These are phyloP conservation scores for Phaethornis superciliosus DNA, from an alignment of 2,113 vertebrate genomes.

Conservation along the genomic window DNA sequence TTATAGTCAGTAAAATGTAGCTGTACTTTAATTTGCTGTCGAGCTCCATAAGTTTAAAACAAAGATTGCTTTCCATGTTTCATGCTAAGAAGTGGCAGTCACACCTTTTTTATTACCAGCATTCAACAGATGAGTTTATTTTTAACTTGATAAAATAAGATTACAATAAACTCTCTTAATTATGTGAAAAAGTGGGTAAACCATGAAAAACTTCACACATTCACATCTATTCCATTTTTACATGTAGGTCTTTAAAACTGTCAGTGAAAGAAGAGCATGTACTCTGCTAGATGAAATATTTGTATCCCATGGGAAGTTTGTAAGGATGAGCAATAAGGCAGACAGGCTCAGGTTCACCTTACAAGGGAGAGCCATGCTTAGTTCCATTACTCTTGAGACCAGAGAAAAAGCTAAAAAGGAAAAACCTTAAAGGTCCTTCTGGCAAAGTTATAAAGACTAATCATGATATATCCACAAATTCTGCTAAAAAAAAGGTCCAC, in stretches of 20 bases:
- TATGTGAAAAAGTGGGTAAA: slow-evolving; percentile 12
- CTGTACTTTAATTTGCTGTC: slow-evolving; percentile 41
- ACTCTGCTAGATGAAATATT: neutral
- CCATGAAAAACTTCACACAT: slow-evolving; percentile 5
- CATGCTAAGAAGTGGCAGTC: slow-evolving; percentile 20
- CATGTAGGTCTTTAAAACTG: neutral
- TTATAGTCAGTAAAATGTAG: slow-evolving; percentile 36
- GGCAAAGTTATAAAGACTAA: neutral
- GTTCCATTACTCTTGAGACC: neutral
- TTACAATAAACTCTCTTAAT: slow-evolving; percentile 29
- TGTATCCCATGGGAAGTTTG: neutral
- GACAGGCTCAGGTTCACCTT: neutral
- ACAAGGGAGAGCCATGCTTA: neutral
- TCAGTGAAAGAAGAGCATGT: neutral
- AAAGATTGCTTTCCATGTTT: slow-evolving; percentile 49
- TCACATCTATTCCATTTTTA: neutral
- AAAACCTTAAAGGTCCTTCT: neutral
- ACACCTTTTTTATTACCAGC: slow-evolving; percentile 34
- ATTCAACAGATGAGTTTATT: slow-evolving; percentile 42
- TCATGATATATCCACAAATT: neutral
- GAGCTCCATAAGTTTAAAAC: slow-evolving; percentile 34
- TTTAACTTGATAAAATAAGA: slow-evolving; percentile 42
- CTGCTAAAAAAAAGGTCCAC: neutral
- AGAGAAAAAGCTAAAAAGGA: neutral
- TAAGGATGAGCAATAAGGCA: neutral